A percentile compares a stretch with the other conserved stretches of the same genome.
These are phyloP conservation scores for Trachelus tabidus DNA, from an alignment of 2,888 invertebrate genomes.

Conservation along the genomic window DNA sequence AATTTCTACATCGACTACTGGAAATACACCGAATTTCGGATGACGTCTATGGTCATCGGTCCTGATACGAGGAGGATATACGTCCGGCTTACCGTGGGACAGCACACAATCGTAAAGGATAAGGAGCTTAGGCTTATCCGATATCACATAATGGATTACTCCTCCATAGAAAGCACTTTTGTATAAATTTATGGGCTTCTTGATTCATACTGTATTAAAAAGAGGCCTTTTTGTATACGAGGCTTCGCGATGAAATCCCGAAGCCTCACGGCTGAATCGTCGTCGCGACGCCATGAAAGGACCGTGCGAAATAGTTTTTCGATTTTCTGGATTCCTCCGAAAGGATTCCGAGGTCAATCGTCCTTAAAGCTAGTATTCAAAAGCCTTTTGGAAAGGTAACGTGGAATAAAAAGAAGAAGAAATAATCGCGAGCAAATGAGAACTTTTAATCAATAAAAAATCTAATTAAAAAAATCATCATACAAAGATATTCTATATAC, in stretches of 20 bases:
- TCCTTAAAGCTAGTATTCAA: neutral
- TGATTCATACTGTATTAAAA: conserved; percentile 15
- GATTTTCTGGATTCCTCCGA: neutral
- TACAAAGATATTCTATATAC: no score
- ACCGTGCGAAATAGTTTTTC: neutral
- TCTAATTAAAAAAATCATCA: neutral
- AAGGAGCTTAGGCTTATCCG: conserved; percentile 30
- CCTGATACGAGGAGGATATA: conserved; percentile 18
- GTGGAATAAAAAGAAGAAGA: neutral
- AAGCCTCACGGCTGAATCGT: neutral
- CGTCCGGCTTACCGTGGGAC: conserved; percentile 19
- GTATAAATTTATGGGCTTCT: conserved; percentile 15
- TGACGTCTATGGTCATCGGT: conserved; percentile 11
- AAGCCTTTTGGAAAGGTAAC: neutral
- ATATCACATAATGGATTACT: conserved; percentile 28
- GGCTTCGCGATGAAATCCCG: conserved; percentile 4
- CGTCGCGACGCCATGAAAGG: neutral
- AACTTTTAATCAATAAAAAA: neutral
- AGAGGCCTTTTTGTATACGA: conserved; percentile 11
- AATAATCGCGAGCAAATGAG: neutral
- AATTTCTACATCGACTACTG: conserved; percentile 4
- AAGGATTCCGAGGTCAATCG: neutral
- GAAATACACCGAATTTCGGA: conserved; percentile 6
- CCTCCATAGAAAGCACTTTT: conserved; percentile 17
- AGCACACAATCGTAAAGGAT: conserved; percentile 25